Base-by-base conservation (phyloP, 2,113 vertebrate species). In the Alethe castanea region DNA sequence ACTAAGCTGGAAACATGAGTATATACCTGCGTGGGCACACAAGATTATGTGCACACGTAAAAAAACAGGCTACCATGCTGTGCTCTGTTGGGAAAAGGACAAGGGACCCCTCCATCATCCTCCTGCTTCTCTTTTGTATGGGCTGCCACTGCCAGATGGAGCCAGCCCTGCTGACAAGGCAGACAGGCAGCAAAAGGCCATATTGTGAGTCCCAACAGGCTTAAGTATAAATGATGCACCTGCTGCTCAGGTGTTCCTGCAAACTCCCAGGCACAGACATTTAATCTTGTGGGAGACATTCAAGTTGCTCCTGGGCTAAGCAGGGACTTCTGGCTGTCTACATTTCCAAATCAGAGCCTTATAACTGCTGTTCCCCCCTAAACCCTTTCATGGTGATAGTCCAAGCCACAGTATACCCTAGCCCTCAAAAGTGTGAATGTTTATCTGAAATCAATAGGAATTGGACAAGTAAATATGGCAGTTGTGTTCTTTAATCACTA, bases 161-260 rank as follows among this genome's bases (percentile, higher is more conserved):
- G 54, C 62, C 59, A 70, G 62, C 42, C 59, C 50, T 6, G 52
- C 59, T 66, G 62, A 48, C 33, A n/a, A 28, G 61, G 85, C 73
- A 72, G 50, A 54, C 64, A 71, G 64, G 77, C 65, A 77, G 82
- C 53, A 82, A 94, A 88, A 90, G 59, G 52, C 47, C 1, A 2
- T 29, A 64, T 36, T 72, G 11, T 12, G 25, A 69, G 59, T 85
- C 79, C 67, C 67, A 42, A 54, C 35, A 62, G 76, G 59, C 82
- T 70, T 44, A 54, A 61, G 79, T 42, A 38, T 54, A 91, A 83
- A 85, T 22, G 67, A 67, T 4, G 9, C 67, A 88, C 96, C 82
- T 86, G 94, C 82, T 92, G 67, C 76, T 86, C 91, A 74, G 92
- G 80, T 90, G 76, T 83, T 69, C 67, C 60, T 83, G 69, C 42